Evolutionary conservation across 2,888 invertebrate genomes (phyloP), one percentile per base, ranked within the genome.

Genomic region (Pterostichus madidus): DNA sequence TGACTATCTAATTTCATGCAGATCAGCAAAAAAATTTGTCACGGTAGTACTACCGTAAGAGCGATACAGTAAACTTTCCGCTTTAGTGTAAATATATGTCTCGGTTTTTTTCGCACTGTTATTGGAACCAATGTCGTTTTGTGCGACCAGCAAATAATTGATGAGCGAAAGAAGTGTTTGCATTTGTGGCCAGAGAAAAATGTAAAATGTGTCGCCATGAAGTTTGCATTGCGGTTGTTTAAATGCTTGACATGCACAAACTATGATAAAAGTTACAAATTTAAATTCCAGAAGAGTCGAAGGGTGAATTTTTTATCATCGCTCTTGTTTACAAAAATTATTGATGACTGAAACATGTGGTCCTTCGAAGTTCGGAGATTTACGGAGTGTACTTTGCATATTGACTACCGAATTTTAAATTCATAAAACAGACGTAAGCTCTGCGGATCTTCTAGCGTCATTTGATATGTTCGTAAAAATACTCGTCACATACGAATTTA

Each of bases 331-430:
- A 75, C 75, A 75, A 75, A 75, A 75, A 75, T 75, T 75, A 52
- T 75, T 75, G 75, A 75, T 75, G 75, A 52, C 75, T 75, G 52
- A 44, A 75, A 75, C 75, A 75, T 75, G 75, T 75, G 75, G 75
- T 52, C 35, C 35, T 59, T 71, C 71, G 17, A 52, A 75, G 31
- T 75, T 75, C 13, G 31, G 49, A 52, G 75, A 75, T 75, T 75
- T 75, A 75, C 52, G 75, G 32, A 52, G n/a, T 13, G 8, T 49
- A 75, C 75, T 75, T 75, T 75, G 75, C 75, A 75, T 75, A 75
- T 75, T 75, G 75, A 52, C 52, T 75, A 52, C 24, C 8, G 75
- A 75, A 75, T 75, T 75, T 71, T 24, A 75, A 52, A 75, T 75
- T 49, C 75, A 49, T 75, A 49, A 75, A 75, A 75, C 75, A 52